A percentile compares a stretch with the other conserved stretches of the same genome.
Conservation (phyloP, 2,797 vertebrate genomes). For the Pelodytes ibericus region DNA sequence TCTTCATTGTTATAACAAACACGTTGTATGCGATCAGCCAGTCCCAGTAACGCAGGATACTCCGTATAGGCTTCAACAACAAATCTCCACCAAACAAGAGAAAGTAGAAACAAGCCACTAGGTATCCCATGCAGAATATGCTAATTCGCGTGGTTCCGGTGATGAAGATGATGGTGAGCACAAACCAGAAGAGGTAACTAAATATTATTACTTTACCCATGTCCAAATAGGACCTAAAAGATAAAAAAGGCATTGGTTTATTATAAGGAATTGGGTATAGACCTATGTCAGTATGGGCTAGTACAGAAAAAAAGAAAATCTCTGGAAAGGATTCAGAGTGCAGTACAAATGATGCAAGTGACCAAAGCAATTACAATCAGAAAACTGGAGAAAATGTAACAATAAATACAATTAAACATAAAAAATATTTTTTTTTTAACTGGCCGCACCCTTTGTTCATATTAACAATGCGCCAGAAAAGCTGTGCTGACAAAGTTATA, state of each 20-base stretch:
- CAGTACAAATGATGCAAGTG: too few species aligned
- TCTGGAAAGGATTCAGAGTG: too few species aligned
- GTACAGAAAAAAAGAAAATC: too few species aligned
- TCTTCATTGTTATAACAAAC: conserved; percentile 98
- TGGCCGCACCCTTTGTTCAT: too few species aligned
- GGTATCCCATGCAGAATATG: conserved; percentile 98
- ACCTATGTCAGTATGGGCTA: too few species aligned
- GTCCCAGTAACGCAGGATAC: conserved; percentile 96
- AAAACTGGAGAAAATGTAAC: too few species aligned
- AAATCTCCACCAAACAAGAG: conserved; percentile 94
- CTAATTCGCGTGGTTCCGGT: conserved; percentile 98
- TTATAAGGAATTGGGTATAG: too few species aligned
- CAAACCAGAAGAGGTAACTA: conserved; percentile 99
- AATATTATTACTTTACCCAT: conserved; percentile 98
- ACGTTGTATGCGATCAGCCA: conserved; percentile 97
- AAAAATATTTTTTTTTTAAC: too few species aligned
- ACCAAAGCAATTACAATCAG: too few species aligned
- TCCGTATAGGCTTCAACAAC: conserved; percentile 93
- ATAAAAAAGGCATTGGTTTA: conserved; percentile 18
- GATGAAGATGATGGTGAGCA: conserved; percentile 98
- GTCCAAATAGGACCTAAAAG: conserved; percentile 92
- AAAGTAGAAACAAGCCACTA: conserved; percentile 98
- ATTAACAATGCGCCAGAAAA: too few species aligned
- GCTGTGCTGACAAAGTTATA: too few species aligned
- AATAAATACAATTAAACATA: too few species aligned